These are phyloP conservation scores for Ellobius talpinus DNA, from an alignment of 2,113 vertebrate species.

Conservation along the genomic window DNA sequence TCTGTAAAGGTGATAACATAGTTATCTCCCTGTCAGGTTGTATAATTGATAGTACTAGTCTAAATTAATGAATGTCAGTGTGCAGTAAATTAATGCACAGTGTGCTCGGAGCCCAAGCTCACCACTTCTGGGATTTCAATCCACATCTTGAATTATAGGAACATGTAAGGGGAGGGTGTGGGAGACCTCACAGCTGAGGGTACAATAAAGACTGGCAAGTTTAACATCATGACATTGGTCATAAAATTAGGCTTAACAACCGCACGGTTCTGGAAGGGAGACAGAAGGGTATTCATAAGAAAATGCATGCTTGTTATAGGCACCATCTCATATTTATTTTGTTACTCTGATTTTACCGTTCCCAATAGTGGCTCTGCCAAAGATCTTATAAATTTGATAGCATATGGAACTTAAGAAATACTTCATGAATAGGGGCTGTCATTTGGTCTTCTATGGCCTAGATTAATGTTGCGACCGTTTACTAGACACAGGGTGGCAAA, in stretches of 20 bases:
- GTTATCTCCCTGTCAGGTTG: conserved; percentile 66
- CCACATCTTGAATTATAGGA: conserved; percentile 60
- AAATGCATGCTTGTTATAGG: conserved; percentile 11
- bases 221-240: conserved; percentile 55
- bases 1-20: conserved; percentile 75
- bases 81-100: conserved; percentile 76
- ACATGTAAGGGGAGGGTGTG: conserved; percentile 18
- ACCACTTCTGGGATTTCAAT: conserved; percentile 67
- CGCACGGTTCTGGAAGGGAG: background rate
- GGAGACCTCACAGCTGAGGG: conserved; percentile 21
- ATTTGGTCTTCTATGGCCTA: conserved; percentile 47
- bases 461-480: conserved; percentile 1
- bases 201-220: conserved; percentile 42
- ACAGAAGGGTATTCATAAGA: conserved; percentile 19
- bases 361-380: conserved; percentile 24
- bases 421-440: background rate
- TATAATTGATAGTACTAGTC: conserved; percentile 78
- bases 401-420: conserved; percentile 55
- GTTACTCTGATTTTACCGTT: conserved; percentile 53
- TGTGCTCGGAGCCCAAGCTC: conserved; percentile 71
- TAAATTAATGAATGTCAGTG: conserved; percentile 83
- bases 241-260: conserved; percentile 74
- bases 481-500: background rate
- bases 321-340: conserved; percentile 56
- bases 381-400: conserved; percentile 55